Evolutionary conservation across 2,113 vertebrate species (phyloP).

Genomic region (Sula dactylatra): DNA sequence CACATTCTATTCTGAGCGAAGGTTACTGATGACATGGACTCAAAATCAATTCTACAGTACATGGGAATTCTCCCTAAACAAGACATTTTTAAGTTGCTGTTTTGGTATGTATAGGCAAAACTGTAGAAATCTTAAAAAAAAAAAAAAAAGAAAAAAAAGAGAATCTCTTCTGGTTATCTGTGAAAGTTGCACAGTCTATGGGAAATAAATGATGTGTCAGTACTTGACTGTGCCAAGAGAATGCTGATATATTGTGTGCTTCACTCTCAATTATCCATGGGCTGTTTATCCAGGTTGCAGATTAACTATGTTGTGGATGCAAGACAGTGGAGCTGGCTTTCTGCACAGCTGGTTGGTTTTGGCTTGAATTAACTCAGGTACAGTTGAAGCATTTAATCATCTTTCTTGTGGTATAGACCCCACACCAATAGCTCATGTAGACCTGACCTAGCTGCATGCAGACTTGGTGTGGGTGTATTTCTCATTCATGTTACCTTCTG

Average conservation of each 20-base stretch:
- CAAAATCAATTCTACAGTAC: background rate
- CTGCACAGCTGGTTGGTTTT: background rate
- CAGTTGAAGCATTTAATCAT: background rate
- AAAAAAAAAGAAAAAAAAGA: background rate
- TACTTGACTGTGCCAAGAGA: background rate
- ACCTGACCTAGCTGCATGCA: background rate
- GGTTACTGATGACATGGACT: background rate
- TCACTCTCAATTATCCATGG: background rate
- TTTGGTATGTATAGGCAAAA: background rate
- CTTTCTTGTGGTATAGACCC: background rate
- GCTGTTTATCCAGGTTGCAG: slow-evolving; percentile 3
- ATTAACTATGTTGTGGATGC: background rate
- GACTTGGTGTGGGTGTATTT: background rate
- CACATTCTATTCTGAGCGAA: background rate
- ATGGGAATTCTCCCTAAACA: background rate
- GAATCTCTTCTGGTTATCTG: background rate
- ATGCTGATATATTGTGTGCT: background rate
- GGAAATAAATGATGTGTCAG: slow-evolving; percentile 36
- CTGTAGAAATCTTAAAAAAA: background rate
- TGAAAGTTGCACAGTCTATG: background rate
- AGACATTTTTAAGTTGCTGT: background rate
- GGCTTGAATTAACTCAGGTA: background rate
- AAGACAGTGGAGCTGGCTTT: background rate
- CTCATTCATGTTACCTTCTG: background rate
- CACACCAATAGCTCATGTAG: background rate